Conservation (phyloP, 2,113 vertebrate genomes). For the Ginglymostoma cirratum region DNA sequence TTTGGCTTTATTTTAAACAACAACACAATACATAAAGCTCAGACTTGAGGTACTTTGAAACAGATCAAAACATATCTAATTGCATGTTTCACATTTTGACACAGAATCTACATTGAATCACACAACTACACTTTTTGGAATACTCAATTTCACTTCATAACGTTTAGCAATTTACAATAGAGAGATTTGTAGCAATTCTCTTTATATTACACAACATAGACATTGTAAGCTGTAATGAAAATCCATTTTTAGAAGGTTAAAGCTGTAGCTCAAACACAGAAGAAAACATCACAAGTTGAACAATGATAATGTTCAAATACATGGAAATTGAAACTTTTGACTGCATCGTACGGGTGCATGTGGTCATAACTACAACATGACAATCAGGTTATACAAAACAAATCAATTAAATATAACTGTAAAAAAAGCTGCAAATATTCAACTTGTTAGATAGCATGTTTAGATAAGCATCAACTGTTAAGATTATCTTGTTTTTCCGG, state of each 20-base stretch:
- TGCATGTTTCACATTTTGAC: not conserved
- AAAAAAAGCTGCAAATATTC: not conserved
- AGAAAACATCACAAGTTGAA: not conserved
- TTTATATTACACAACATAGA: not conserved
- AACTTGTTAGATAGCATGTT: not conserved
- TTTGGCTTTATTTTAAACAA: not conserved
- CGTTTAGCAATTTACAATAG: not conserved
- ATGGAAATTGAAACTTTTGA: not conserved
- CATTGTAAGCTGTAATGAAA: not conserved
- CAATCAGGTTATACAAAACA: not conserved
- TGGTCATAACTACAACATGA: not conserved
- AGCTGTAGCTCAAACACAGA: not conserved
- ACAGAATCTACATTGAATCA: not conserved
- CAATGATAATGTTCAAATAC: not conserved
- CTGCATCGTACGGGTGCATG: not conserved
- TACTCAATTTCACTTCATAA: not conserved
- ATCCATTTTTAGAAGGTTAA: not conserved
- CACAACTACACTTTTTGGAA: not conserved
- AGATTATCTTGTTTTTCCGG: not conserved
- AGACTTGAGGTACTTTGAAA: not conserved
- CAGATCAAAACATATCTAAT: not conserved
- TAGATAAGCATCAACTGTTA: not conserved
- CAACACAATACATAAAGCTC: not conserved
- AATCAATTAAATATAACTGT: not conserved
- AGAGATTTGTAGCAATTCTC: not conserved